phyloP scores from a whole-genome alignment of 2,797 vertebrate species.

The Furcifer pardalis region DNA sequence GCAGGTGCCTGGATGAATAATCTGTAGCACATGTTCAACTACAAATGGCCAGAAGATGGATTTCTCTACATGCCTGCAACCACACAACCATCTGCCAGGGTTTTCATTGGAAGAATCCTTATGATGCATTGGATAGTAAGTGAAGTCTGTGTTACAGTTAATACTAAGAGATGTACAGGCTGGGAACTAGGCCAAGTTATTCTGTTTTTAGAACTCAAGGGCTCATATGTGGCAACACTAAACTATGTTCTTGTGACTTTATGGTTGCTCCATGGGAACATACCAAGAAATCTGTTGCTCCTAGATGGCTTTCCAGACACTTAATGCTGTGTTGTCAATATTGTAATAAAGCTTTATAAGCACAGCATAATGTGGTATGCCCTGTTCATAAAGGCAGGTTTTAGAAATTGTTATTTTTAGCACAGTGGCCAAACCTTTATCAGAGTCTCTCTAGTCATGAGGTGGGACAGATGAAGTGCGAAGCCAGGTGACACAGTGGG shows the following conservation, averaged over 20 bases:
- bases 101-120: background rate
- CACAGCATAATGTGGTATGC: background rate
- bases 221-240: slow-evolving; percentile 29
- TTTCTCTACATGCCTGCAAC: slow-evolving; percentile 24
- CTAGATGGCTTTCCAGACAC: background rate
- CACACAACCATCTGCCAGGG: slow-evolving; percentile 40
- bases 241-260: slow-evolving; percentile 33
- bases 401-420: background rate
- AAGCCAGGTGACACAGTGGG: background rate
- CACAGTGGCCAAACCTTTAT: background rate
- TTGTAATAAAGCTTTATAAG: background rate
- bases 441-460: background rate
- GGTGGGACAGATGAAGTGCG: background rate
- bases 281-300: background rate
- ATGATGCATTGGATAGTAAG: slow-evolving; percentile 16
- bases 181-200: slow-evolving; percentile 38
- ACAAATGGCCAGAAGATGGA: slow-evolving; percentile 17
- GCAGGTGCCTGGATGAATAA: slow-evolving; percentile 45
- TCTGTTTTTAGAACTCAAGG: slow-evolving; percentile 43
- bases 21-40: slow-evolving; percentile 16
- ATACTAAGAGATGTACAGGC: slow-evolving; percentile 39
- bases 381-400: background rate
- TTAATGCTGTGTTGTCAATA: background rate
- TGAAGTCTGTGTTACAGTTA: background rate
- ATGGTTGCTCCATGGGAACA: slow-evolving; percentile 3